These are phyloP conservation scores for Chrysolina oricalcia DNA, from an alignment of 2,888 invertebrate species.

Conservation along the genomic window DNA sequence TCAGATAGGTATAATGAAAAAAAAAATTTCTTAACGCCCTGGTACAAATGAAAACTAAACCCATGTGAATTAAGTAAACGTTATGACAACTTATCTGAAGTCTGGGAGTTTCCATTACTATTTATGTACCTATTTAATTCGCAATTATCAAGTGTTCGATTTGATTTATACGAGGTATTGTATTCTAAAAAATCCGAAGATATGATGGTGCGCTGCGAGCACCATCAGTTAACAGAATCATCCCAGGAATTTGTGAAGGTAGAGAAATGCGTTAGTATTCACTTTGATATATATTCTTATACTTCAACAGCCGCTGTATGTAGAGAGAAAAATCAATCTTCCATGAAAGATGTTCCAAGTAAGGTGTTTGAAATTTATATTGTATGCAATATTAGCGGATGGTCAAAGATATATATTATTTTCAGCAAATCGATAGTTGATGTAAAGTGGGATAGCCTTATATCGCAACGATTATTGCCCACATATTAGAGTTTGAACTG, in stretches of 20 bases:
- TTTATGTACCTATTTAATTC: constrained; percentile 12
- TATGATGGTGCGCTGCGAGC: constrained; percentile 6
- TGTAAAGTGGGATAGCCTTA: constrained; percentile 11
- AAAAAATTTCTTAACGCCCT: too few species aligned
- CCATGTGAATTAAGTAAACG: background rate
- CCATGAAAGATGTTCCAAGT: constrained; percentile 24
- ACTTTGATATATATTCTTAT: constrained; percentile 32
- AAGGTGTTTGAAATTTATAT: constrained; percentile 33
- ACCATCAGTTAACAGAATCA: constrained; percentile 7
- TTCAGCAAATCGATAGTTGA: constrained; percentile 26
- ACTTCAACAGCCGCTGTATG: constrained; percentile 18
- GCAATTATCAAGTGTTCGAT: constrained; percentile 17
- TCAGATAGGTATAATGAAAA: too few species aligned
- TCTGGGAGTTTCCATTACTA: constrained; percentile 14
- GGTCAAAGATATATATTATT: constrained; percentile 21
- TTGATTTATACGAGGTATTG: constrained; percentile 26
- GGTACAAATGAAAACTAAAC: background rate
- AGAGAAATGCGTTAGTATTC: constrained; percentile 9
- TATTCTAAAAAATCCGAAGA: constrained; percentile 20
- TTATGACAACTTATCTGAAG: constrained; percentile 22
- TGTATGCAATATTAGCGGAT: constrained; percentile 16
- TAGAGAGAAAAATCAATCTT: constrained; percentile 27
- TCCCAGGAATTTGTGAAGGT: constrained; percentile 34
- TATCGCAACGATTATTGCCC: background rate
- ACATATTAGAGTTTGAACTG: background rate